A percentile compares a stretch with the other conserved stretches of the same genome.
Evolutionary conservation across 2,888 invertebrate species (phyloP).

Genomic region (Agrochola lychnidis): DNA sequence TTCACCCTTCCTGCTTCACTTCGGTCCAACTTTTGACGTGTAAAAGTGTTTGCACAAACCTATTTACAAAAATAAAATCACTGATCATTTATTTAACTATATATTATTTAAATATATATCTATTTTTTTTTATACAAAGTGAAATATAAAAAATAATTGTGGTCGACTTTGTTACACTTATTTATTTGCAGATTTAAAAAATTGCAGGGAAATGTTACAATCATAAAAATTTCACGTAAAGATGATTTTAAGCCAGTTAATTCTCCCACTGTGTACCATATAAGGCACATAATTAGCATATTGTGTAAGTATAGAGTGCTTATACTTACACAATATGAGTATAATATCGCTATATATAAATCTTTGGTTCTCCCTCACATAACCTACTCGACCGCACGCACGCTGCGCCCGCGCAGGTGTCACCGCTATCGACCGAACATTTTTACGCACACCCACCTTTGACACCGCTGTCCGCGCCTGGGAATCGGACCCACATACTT

Average conservation of each 20-base stretch:
- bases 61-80: too few species aligned
- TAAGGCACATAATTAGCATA: background rate
- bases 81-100: too few species aligned
- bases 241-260: background rate
- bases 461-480: constrained; percentile 65
- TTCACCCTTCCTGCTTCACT: background rate
- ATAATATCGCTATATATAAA: background rate
- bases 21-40: too few species aligned
- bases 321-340: background rate
- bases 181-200: background rate
- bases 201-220: background rate
- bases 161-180: background rate
- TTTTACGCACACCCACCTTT: constrained; percentile 74
- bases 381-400: constrained; percentile 60
- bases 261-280: too few species aligned
- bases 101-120: too few species aligned
- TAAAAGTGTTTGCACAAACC: too few species aligned
- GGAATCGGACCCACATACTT: constrained; percentile 62
- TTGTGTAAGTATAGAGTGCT: too few species aligned
- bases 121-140: too few species aligned
- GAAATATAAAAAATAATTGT: too few species aligned
- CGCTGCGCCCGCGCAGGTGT: constrained; percentile 67
- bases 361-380: constrained; percentile 44
- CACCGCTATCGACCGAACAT: constrained; percentile 70
- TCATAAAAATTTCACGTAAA: background rate